Conservation (phyloP, 2,113 vertebrate genomes). For the Nanorana parkeri region DNA sequence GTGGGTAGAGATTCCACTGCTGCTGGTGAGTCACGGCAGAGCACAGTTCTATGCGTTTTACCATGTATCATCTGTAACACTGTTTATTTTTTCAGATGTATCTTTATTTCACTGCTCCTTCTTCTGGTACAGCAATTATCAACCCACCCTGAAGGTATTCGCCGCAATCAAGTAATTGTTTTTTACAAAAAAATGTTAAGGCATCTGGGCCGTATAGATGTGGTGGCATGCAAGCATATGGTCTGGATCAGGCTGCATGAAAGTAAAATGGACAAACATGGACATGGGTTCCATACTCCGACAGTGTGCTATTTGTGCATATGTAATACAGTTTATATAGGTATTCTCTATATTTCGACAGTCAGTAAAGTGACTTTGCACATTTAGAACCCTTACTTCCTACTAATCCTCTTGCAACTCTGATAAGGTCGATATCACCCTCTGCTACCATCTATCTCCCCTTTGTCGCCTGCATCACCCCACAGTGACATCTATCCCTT, state of each 20-base stretch:
- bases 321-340: too few species aligned
- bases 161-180: conserved; percentile 44
- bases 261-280: too few species aligned
- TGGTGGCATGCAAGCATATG: conserved; percentile 18
- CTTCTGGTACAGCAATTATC: conserved; percentile 36
- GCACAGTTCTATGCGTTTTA: conserved; percentile 39
- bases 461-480: too few species aligned
- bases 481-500: too few species aligned
- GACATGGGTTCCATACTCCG: too few species aligned
- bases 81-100: conserved; percentile 52
- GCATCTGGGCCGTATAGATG: conserved; percentile 6
- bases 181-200: conserved; percentile 7
- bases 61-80: conserved; percentile 51
- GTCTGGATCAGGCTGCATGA: conserved; percentile 6
- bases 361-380: too few species aligned
- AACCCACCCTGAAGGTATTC: conserved; percentile 47
- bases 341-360: too few species aligned
- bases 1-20: conserved; percentile 51
- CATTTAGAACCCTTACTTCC: too few species aligned
- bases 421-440: too few species aligned
- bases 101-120: conserved; percentile 40
- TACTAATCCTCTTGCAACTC: too few species aligned
- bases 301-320: too few species aligned
- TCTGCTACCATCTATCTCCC: too few species aligned
- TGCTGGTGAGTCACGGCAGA: conserved; percentile 47